Evolutionary conservation across 2,113 vertebrate species (phyloP).

Genomic region (Sceloporus tristichus): DNA sequence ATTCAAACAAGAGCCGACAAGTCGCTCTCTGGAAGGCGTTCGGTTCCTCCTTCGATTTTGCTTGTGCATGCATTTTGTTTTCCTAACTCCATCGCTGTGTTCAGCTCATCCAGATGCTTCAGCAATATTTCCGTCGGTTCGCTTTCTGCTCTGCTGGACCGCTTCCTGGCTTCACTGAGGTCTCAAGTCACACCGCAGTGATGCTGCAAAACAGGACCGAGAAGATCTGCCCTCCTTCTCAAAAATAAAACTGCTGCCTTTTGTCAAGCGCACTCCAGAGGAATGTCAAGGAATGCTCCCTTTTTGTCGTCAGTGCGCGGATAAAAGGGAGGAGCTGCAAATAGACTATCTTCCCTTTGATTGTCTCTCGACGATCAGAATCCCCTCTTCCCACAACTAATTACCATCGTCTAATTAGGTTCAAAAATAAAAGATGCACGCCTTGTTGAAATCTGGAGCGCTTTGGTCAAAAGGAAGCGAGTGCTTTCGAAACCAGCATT

Average conservation of each 20-base stretch:
- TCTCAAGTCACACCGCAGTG: too few relatives aligned
- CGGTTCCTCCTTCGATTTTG: background rate
- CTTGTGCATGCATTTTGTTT: background rate
- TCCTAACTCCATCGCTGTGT: background rate
- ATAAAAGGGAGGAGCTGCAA: conserved; percentile 70
- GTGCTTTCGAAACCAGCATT: background rate
- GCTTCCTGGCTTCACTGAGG: background rate
- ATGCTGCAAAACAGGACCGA: background rate
- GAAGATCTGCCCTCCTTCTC: background rate
- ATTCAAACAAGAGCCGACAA: too few relatives aligned
- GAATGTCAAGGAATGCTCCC: conserved; percentile 50
- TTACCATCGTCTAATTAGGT: conserved; percentile 82
- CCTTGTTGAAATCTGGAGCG: conserved; percentile 65
- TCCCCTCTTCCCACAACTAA: conserved; percentile 79
- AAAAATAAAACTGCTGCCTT: conserved; percentile 50
- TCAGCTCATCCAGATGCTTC: background rate
- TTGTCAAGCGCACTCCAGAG: conserved; percentile 59
- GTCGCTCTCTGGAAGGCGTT: background rate
- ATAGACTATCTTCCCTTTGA: conserved; percentile 43
- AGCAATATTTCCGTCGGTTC: background rate
- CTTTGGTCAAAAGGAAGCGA: conserved; percentile 62
- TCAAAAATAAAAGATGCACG: conserved; percentile 73
- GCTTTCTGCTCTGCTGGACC: too few relatives aligned
- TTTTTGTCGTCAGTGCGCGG: conserved; percentile 68
- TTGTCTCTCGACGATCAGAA: conserved; percentile 63